Conservation (phyloP, 2,797 vertebrate species). For the Phyllotis vaccarum region DNA sequence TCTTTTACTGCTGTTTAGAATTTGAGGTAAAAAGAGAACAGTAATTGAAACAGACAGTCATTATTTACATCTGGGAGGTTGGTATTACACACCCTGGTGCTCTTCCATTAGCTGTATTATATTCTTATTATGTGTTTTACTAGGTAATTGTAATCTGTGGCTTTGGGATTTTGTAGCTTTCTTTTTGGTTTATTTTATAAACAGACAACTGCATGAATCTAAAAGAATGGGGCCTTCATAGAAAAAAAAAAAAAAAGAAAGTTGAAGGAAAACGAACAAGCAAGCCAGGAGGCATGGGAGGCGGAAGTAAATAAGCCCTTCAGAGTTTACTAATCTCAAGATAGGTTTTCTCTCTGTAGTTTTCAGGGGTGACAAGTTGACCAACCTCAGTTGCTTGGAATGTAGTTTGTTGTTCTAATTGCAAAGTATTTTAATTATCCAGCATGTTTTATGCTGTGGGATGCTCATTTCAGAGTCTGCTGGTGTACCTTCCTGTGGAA, state of each 20-base stretch:
- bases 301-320: conserved; percentile 21
- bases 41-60: conserved; percentile 64
- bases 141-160: conserved; percentile 72
- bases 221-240: neutral
- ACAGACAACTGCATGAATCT: conserved; percentile 7
- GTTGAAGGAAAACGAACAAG: conserved; percentile 62
- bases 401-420: conserved; percentile 73
- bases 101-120: conserved; percentile 70
- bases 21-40: conserved; percentile 64
- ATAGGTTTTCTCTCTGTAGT: conserved; percentile 73
- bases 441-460: conserved; percentile 58
- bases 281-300: conserved; percentile 53
- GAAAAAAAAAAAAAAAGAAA: conserved; percentile 25
- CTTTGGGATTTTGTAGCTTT: conserved; percentile 62
- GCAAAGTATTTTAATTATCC: conserved; percentile 79
- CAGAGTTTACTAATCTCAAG: conserved; percentile 73
- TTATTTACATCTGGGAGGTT: conserved; percentile 62
- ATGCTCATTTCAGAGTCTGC: conserved; percentile 41
- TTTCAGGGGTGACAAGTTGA: conserved; percentile 78
- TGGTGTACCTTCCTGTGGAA: conserved; percentile 23
- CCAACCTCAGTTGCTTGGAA: conserved; percentile 62
- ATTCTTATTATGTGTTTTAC: conserved; percentile 69
- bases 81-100: conserved; percentile 49
- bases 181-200: conserved; percentile 78
- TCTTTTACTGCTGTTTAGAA: conserved; percentile 57